phyloP scores from a whole-genome alignment of 2,113 vertebrate species.

The Pygoscelis antarcticus region DNA sequence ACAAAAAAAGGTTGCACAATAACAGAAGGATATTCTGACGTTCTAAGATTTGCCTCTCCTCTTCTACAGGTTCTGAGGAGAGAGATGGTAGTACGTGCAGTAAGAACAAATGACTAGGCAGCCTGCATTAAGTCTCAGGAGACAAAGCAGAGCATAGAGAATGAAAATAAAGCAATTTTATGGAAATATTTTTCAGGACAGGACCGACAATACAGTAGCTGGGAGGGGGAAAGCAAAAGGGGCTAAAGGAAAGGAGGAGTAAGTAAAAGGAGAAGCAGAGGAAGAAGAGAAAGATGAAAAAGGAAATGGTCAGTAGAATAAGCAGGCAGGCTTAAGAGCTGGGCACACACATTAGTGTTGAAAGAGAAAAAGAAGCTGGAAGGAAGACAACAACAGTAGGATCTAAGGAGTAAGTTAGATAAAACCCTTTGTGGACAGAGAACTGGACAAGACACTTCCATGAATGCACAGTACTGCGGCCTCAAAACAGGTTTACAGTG shows the following conservation, averaged over 20 bases:
- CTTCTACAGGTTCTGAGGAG: background rate
- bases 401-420: background rate
- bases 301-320: background rate
- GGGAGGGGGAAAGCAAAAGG: background rate
- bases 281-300: background rate
- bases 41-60: background rate
- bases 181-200: background rate
- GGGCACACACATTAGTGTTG: background rate
- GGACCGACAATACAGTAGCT: background rate
- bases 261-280: background rate
- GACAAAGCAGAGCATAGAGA: background rate
- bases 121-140: background rate
- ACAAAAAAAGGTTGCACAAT: background rate
- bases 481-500: background rate
- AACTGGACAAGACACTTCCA: background rate
- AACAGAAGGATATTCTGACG: background rate
- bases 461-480: background rate
- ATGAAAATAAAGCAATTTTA: background rate
- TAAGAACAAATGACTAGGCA: background rate
- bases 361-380: background rate
- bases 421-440: background rate
- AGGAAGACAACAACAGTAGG: background rate
- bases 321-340: background rate
- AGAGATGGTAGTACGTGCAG: background rate
- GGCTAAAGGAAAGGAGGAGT: background rate